Conservation (phyloP, 1,140 invertebrate genomes). For the Magallana gigas region DNA sequence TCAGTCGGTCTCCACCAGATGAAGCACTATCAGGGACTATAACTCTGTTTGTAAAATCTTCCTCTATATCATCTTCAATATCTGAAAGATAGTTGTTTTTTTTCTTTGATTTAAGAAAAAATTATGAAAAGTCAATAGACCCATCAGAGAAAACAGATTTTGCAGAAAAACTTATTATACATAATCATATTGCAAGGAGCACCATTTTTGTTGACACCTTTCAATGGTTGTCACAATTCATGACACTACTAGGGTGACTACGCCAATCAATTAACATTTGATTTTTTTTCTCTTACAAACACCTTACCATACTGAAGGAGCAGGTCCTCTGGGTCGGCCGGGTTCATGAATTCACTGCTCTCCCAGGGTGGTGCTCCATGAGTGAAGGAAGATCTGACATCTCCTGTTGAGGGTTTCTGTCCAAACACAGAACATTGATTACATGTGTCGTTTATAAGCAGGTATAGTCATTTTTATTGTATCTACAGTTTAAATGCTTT, state of each 20-base stretch:
- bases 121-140: no score
- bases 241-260: no score
- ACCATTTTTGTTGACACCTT: no score
- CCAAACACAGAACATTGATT: background rate
- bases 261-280: no score
- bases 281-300: background rate
- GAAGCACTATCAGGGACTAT: background rate
- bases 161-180: no score
- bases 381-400: constrained; percentile 41
- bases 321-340: constrained; percentile 87
- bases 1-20: background rate
- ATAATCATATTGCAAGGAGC: no score
- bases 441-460: no score
- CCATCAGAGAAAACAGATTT: no score
- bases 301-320: constrained; percentile 90
- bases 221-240: no score
- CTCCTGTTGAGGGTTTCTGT: constrained; percentile 59
- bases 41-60: background rate
- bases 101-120: no score
- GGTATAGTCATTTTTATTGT: no score
- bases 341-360: constrained; percentile 86
- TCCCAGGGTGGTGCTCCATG: constrained; percentile 60
- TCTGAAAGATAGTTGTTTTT: background rate
- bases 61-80: constrained; percentile 4
- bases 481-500: no score